phyloP scores from a whole-genome alignment of 2,888 invertebrate species.

The Petrolisthes cinctipes region DNA sequence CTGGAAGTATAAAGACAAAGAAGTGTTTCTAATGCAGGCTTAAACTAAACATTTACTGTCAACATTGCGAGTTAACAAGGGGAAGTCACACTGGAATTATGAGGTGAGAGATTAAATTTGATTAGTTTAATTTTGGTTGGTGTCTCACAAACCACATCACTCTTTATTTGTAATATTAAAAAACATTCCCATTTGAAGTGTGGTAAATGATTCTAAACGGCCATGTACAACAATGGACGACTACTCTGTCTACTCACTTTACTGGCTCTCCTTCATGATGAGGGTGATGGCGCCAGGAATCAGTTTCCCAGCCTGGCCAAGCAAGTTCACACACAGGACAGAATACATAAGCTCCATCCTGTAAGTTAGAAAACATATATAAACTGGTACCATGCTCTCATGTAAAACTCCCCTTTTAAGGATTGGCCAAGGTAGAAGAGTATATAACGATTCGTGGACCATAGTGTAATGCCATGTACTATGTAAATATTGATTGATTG shows the following conservation, averaged over 20 bases:
- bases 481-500: neutral
- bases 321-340: slow-evolving; percentile 82
- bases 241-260: slow-evolving; percentile 72
- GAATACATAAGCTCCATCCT: slow-evolving; percentile 76
- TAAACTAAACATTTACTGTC: neutral
- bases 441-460: too few relatives aligned
- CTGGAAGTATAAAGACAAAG: slow-evolving; percentile 23
- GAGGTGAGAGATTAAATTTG: too few relatives aligned
- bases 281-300: slow-evolving; percentile 77
- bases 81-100: too few relatives aligned
- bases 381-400: neutral
- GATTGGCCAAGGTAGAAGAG: too few relatives aligned
- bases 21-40: neutral
- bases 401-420: neutral
- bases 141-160: too few relatives aligned
- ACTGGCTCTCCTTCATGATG: slow-evolving; percentile 76
- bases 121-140: too few relatives aligned
- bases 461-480: neutral
- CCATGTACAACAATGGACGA: too few relatives aligned
- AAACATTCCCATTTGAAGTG: too few relatives aligned
- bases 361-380: slow-evolving; percentile 1
- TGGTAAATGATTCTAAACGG: too few relatives aligned
- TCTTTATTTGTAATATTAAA: too few relatives aligned
- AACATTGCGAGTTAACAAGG: too few relatives aligned
- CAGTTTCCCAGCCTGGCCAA: slow-evolving; percentile 80